Evolutionary conservation across 1,140 invertebrate species (phyloP).

Genomic region (Papilio polyxenes): DNA sequence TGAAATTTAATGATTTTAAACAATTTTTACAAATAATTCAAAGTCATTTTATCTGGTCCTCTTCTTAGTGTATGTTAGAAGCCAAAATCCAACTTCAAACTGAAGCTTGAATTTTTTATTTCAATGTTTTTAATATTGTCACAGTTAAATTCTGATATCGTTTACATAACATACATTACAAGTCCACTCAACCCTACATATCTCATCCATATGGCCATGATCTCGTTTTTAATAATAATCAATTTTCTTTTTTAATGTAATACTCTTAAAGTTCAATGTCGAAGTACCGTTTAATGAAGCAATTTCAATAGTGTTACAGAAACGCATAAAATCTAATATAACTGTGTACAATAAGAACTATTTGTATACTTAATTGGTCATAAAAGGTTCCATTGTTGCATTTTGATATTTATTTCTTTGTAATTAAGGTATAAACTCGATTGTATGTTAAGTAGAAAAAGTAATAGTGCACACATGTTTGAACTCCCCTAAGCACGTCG

Average conservation of each 20-base stretch:
- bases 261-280: conserved; percentile 21
- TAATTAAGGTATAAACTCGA: conserved; percentile 10
- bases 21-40: too few species aligned
- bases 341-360: conserved; percentile 30
- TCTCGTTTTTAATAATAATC: conserved; percentile 20
- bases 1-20: too few species aligned
- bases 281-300: neutral
- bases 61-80: neutral
- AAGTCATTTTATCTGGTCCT: too few species aligned
- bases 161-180: conserved; percentile 17
- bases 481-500: conserved; percentile 33
- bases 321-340: conserved; percentile 31
- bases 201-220: conserved; percentile 30
- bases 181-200: conserved; percentile 29
- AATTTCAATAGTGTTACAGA: conserved; percentile 32
- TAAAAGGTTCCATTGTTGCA: neutral
- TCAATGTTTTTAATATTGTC: neutral
- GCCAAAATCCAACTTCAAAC: neutral
- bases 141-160: neutral
- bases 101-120: neutral
- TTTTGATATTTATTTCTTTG: conserved; percentile 7
- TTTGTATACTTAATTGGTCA: conserved; percentile 19
- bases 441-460: neutral
- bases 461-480: conserved; percentile 34
- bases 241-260: conserved; percentile 21